A percentile compares a stretch with the other conserved stretches of the same genome.
These are phyloP conservation scores for Propithecus perrieri DNA, from an alignment of 2,797 vertebrate species.

Conservation along the genomic window DNA sequence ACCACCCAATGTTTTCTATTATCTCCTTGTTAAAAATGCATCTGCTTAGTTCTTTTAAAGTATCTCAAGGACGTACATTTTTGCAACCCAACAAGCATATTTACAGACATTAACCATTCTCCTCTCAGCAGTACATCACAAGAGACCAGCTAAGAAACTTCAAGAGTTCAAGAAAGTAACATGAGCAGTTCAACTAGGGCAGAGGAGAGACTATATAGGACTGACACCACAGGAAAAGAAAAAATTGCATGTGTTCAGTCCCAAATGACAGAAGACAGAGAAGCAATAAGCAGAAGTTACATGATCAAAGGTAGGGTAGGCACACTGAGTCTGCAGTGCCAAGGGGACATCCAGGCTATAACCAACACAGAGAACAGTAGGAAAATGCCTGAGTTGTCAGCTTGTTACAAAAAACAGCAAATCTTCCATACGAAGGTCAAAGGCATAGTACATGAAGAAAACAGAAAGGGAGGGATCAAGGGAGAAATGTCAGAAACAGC, in stretches of 20 bases:
- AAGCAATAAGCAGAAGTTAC: not conserved
- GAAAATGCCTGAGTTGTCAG: not conserved
- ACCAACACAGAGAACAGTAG: not conserved
- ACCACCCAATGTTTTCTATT: not conserved
- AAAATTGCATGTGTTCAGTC: not conserved
- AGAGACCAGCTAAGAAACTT: not conserved
- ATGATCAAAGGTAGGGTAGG: not conserved
- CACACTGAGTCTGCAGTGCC: not conserved
- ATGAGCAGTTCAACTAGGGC: not conserved
- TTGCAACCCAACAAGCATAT: not conserved
- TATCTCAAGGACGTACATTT: not conserved
- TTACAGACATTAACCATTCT: not conserved
- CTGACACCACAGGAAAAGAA: not conserved
- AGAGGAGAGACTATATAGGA: not conserved
- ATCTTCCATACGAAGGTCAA: not conserved
- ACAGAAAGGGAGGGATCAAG: not conserved
- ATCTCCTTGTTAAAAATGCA: constrained; percentile 5
- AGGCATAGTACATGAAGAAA: not conserved
- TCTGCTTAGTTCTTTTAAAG: not conserved
- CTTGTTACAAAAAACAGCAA: not conserved
- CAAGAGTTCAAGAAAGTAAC: not conserved
- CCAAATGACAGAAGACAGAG: not conserved
- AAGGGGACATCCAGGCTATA: not conserved
- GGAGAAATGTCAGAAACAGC: not conserved
- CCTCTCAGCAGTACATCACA: not conserved